Base-by-base conservation (phyloP, 2,113 vertebrate species). In the Callospermophilus lateralis region DNA sequence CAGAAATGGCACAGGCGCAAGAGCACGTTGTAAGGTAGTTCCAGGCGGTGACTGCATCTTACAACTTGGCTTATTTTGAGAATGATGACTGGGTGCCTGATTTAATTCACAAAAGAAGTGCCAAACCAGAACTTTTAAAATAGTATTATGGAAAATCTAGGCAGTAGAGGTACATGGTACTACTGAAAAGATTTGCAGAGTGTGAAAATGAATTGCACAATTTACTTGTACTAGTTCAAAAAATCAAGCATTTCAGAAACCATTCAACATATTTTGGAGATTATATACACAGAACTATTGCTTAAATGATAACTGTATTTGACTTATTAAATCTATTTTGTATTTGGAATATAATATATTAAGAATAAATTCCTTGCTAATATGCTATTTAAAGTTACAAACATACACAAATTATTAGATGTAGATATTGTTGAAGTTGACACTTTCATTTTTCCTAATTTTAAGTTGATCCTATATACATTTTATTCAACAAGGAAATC, bases 51-150 rank as follows among this genome's bases (percentile, higher is more conserved):
- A 96, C 93, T 95, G 95, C 94, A 63, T 28, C 9, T 96, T 98
- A 97, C 73, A 96, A 89, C 83, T 94, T 93, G 77, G 85, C 90
- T 97, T 95, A 74, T 93, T 97, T 97, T 98, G 97, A 88, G 97
- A 95, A 96, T 97, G 83, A 89, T 83, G 97, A 89, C 95, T 98
- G 97, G 97, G 97, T 96, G 92, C 93, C 90, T 97, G 97, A 98
- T 98, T 98, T 98, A 96, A 97, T 98, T 92, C 72, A 48, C 90
- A 95, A 94, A 93, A 97, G 93, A 98, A 98, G 96, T 94, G 96
- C 94, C 97, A 97, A 89, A 93, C 58, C 96, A 95, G 97, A 93
- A 95, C 65, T 83, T 63, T 77, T 51, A 97, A 97, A 74, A 39
- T 78, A 78, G 48, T 93, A 45, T 79, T 94, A 86, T 51, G 28